Evolutionary conservation across 2,797 vertebrate genomes (phyloP).

Genomic region (Sciurus carolinensis): DNA sequence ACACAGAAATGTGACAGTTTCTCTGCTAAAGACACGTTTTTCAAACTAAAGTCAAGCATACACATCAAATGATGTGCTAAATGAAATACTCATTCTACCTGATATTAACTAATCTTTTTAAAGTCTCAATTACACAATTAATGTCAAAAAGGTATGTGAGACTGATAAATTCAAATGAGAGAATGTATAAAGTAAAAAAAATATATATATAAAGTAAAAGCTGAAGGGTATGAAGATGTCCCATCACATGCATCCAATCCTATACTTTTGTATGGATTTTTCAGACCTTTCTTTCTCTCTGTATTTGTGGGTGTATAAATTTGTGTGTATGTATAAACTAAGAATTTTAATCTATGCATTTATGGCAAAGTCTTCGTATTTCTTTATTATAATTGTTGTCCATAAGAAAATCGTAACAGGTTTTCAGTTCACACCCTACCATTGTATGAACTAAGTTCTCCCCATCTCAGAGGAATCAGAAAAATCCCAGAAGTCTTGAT

Average conservation of each 20-base stretch:
- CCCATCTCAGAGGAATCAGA: neutral
- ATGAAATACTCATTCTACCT: neutral
- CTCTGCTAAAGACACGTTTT: constrained; percentile 7
- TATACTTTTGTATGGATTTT: neutral
- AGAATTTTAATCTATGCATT: neutral
- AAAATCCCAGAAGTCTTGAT: neutral
- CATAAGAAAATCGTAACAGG: constrained; percentile 1
- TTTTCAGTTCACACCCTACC: neutral
- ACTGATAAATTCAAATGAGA: neutral
- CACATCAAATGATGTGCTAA: neutral
- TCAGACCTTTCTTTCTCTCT: neutral
- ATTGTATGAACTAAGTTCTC: neutral
- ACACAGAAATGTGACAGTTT: neutral
- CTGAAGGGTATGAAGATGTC: neutral
- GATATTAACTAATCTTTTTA: neutral
- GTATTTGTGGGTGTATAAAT: neutral
- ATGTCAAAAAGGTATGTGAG: neutral
- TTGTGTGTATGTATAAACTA: neutral
- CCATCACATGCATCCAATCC: neutral
- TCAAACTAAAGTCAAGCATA: neutral
- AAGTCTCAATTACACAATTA: neutral
- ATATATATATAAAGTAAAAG: neutral
- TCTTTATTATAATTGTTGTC: neutral
- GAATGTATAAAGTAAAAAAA: neutral
- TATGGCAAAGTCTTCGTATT: neutral